Base-by-base conservation (phyloP, 2,797 vertebrate species). In the Lacerta viridis region DNA sequence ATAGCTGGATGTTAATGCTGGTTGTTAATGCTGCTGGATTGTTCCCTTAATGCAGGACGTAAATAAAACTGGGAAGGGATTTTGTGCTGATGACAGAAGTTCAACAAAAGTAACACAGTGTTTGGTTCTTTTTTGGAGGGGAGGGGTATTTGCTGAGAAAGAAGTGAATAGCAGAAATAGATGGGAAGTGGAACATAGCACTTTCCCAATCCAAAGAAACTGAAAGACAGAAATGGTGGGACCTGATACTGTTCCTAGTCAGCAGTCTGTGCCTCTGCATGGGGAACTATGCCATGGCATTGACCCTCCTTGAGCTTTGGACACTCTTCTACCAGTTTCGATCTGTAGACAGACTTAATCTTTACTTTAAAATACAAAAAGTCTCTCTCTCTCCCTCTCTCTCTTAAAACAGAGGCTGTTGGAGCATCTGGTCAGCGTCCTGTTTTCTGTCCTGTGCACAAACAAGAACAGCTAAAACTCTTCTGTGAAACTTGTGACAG, bases 401-500 rank as follows among this genome's bases (percentile, higher is more conserved):
- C 33, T 33, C 33, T 71, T 20, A 97, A 95, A 96, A 81, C 96
- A 99, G 99, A 99, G 88, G 97, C 98, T 23, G 98, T 98, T 83
- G 97, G 98, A 95, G 92, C 98, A 27, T 97, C 99, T 76, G 99
- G 98, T 93, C 98, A 99, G 95, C 98, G 98, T 94, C 98, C 98
- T 29, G 99, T 99, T 93, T 99, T 99, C 97, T 99, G 99, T 96
- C 99, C 99, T 84, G 92, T 99, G 83, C 99, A 99, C 97, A 99
- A 99, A 96, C 99, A 99, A 97, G 99, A 99, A 93, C 98, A 98
- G 0, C 97, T 99, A 93, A 99, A 99, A 96, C 98, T 99, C 90
- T 99, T 98, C 97, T 99, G 99, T 96, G 99, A 99, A 96, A 99
- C 99, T 18, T 99, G 99, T 93, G 99, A 99, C 97, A 99, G 98